A percentile compares a stretch with the other conserved stretches of the same genome.
Evolutionary conservation across 2,888 invertebrate genomes (phyloP).

Genomic region (Melinaea menophilus): DNA sequence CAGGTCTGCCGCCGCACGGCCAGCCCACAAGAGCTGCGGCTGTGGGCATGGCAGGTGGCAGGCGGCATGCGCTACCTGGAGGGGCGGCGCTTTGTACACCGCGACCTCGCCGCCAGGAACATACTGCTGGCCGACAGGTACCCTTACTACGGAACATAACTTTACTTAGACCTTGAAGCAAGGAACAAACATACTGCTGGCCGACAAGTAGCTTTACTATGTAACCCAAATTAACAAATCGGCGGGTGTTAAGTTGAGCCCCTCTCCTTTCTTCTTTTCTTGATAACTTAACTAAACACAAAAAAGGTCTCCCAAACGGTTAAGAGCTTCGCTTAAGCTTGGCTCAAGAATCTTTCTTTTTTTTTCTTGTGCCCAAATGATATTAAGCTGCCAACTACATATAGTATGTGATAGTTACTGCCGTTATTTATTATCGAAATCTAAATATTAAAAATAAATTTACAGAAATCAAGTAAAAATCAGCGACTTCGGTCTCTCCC

Average conservation of each 20-base stretch:
- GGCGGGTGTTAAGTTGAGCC: no score
- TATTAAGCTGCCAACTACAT: neutral
- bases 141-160: neutral
- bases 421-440: neutral
- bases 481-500: constrained; percentile 95
- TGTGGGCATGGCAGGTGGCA: constrained; percentile 96
- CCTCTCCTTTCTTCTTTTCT: no score
- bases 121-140: constrained; percentile 85
- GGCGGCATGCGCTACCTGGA: constrained; percentile 95
- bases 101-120: constrained; percentile 95
- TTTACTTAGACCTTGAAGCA: neutral
- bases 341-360: no score
- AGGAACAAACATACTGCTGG: neutral
- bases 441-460: neutral
- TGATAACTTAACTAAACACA: no score
- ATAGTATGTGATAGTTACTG: neutral
- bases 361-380: no score
- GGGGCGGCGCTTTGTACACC: constrained; percentile 89
- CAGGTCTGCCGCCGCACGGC: constrained; percentile 84
- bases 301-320: no score
- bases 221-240: no score
- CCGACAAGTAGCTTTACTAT: neutral
- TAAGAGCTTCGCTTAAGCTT: no score
- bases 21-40: constrained; percentile 85
- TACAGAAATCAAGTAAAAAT: constrained; percentile 91